phyloP scores from a whole-genome alignment of 2,113 vertebrate species.

The Spilogale gracilis region DNA sequence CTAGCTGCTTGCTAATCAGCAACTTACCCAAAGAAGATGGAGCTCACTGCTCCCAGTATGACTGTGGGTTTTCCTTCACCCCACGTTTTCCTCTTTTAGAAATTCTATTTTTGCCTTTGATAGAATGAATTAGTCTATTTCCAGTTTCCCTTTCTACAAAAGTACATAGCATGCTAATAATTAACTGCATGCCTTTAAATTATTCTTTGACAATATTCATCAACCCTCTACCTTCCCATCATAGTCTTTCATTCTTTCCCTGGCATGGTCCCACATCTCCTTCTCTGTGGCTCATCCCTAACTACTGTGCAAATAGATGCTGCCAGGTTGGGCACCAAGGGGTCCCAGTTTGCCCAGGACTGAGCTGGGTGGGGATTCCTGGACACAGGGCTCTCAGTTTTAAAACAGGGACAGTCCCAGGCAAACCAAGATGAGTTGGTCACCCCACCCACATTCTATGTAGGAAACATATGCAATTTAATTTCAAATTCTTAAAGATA shows the following conservation, averaged over 20 bases:
- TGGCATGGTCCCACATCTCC: background rate
- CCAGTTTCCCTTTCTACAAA: background rate
- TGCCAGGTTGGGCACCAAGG: background rate
- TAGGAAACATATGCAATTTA: background rate
- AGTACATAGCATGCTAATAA: background rate
- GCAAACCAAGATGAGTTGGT: background rate
- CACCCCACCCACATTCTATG: background rate
- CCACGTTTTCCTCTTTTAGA: background rate
- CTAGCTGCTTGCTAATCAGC: background rate
- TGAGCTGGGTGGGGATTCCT: background rate
- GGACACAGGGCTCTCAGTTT: background rate
- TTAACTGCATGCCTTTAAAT: background rate
- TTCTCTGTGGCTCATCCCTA: background rate
- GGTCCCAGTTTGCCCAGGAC: background rate
- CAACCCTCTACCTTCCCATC: background rate
- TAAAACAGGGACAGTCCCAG: background rate
- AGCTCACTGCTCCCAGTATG: background rate
- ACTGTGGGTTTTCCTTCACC: background rate
- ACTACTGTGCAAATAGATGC: background rate
- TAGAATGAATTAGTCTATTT: conserved; percentile 24
- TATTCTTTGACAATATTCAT: background rate
- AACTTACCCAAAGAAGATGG: background rate
- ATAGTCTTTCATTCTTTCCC: background rate
- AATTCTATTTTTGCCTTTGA: background rate
- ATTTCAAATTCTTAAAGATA: background rate